These are phyloP conservation scores for Copidosoma aretas DNA, from an alignment of 2,888 invertebrate species.

Conservation along the genomic window DNA sequence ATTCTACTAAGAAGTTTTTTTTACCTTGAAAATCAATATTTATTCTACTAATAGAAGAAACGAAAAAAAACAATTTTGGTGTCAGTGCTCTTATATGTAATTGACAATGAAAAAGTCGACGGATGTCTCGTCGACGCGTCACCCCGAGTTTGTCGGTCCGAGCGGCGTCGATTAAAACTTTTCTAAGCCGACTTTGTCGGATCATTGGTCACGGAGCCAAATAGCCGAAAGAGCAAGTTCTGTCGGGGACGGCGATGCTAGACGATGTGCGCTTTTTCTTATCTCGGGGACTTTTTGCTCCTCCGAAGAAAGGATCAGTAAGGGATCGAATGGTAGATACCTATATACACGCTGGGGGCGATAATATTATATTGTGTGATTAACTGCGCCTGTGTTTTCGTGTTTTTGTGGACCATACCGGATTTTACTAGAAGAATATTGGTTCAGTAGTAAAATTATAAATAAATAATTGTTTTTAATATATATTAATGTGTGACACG, in stretches of 20 bases:
- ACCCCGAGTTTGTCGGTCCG: slow-evolving; percentile 28
- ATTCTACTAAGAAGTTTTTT: not conserved
- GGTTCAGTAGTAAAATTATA: no score
- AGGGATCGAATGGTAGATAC: slow-evolving; percentile 8
- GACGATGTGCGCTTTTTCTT: slow-evolving; percentile 25
- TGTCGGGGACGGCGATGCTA: slow-evolving; percentile 27
- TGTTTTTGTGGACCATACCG: not conserved
- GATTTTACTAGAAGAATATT: no score
- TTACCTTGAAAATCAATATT: slow-evolving; percentile 5
- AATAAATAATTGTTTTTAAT: no score
- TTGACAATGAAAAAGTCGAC: slow-evolving; percentile 29
- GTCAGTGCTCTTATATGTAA: no score
- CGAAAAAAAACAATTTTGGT: not conserved
- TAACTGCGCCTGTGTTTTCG: slow-evolving; percentile 18
- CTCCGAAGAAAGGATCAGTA: slow-evolving; percentile 14
- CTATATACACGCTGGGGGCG: slow-evolving; percentile 1
- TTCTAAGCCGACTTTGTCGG: slow-evolving; percentile 51
- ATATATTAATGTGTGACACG: no score
- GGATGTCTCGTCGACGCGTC: slow-evolving; percentile 25
- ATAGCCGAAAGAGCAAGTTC: slow-evolving; percentile 54
- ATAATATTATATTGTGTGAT: slow-evolving; percentile 14
- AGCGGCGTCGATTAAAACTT: slow-evolving; percentile 58
- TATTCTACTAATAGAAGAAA: slow-evolving; percentile 1
- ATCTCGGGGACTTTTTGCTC: slow-evolving; percentile 21
- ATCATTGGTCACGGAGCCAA: slow-evolving; percentile 51